Conservation (phyloP, 2,888 invertebrate genomes). For the Adelphocoris suturalis region DNA sequence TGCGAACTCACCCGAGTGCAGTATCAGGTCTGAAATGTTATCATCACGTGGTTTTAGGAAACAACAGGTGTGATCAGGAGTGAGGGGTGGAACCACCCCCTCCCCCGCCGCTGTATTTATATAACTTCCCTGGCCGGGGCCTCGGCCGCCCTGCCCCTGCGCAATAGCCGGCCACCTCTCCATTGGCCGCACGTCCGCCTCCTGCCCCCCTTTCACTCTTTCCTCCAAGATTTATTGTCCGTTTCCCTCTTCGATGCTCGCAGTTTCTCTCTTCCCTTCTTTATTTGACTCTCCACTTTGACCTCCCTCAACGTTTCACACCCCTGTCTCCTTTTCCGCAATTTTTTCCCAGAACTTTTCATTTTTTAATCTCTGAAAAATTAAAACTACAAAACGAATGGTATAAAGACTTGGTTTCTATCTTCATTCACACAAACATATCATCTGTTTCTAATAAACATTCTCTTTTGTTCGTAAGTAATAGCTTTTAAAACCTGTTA, state of each 20-base stretch:
- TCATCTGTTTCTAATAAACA: too few relatives aligned
- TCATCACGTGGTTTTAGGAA: slow-evolving; percentile 31
- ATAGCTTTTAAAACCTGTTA: too few relatives aligned
- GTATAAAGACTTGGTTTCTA: too few relatives aligned
- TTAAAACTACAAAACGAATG: too few relatives aligned
- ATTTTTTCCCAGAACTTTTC: too few relatives aligned
- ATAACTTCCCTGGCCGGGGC: slow-evolving; percentile 19
- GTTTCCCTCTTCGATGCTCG: neutral
- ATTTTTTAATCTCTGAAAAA: too few relatives aligned
- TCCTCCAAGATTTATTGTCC: neutral
- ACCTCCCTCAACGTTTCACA: neutral
- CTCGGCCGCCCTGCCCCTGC: neutral
- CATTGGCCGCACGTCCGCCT: slow-evolving; percentile 56
- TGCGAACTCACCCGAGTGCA: too few relatives aligned
- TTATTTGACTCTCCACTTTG: neutral
- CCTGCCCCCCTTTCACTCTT: slow-evolving; percentile 8
- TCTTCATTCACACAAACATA: too few relatives aligned
- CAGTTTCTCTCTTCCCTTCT: slow-evolving; percentile 2
- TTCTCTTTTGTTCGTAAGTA: too few relatives aligned
- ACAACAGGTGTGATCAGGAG: slow-evolving; percentile 54
- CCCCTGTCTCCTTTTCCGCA: neutral
- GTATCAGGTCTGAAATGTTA: neutral
- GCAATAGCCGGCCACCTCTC: slow-evolving; percentile 40
- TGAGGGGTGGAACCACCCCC: slow-evolving; percentile 1
- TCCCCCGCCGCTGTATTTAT: slow-evolving; percentile 34